Conservation (phyloP, 2,888 invertebrate species). For the Cephus spinipes region DNA sequence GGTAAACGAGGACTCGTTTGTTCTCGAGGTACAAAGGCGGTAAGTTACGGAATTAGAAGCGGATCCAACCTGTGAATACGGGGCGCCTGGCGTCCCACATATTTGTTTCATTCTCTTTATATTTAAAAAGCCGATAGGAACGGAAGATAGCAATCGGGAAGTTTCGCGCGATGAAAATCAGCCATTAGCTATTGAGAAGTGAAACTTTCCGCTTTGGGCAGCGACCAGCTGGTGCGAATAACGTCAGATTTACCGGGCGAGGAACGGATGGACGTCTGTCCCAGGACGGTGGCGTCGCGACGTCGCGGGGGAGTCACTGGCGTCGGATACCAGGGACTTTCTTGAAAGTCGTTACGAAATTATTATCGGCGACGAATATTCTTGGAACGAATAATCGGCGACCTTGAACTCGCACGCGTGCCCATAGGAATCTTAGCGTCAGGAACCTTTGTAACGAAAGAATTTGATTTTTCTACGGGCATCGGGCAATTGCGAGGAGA, state of each 20-base stretch:
- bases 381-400: background rate
- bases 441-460: background rate
- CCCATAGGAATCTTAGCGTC: background rate
- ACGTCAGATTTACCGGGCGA: constrained; percentile 12
- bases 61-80: background rate
- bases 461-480: background rate
- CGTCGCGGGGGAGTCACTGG: constrained; percentile 22
- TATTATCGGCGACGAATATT: background rate
- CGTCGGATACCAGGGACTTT: constrained; percentile 17
- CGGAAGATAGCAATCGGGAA: background rate
- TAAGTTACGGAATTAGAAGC: constrained; percentile 1
- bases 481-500: background rate
- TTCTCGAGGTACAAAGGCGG: background rate
- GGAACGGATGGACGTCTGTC: constrained; percentile 10
- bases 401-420: background rate
- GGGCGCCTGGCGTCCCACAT: background rate
- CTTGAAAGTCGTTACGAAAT: background rate
- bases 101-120: background rate
- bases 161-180: constrained; percentile 4
- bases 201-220: background rate
- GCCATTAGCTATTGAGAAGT: background rate
- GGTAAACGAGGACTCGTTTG: background rate
- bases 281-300: constrained; percentile 13
- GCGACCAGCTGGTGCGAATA: constrained; percentile 21
- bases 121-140: background rate